Base-by-base conservation (phyloP, 2,113 vertebrate species). In the Microtus ochrogaster region DNA sequence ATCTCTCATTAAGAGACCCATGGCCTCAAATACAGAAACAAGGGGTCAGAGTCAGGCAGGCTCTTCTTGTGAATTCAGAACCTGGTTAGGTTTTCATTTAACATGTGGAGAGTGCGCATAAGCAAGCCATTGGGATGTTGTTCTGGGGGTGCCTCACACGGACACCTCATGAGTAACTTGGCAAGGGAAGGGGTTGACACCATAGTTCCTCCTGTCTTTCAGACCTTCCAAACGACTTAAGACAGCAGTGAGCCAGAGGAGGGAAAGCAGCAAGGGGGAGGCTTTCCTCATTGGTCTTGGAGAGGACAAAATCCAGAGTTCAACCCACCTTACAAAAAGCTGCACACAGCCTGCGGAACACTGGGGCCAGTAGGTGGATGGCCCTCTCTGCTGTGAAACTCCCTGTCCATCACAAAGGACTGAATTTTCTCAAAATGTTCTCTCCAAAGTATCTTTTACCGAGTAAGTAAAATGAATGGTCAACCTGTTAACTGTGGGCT, bases 341-440 rank as follows among this genome's bases (percentile, higher is more conserved):
- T 0, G 22, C 2, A 10, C 0, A 14, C 36, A 10, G 2, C n/a
- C 55, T 2, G 0, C 0, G n/a, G 88, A 49, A 39, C 28, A 10
- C 22, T 2, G 13, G 5, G 0, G 1, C 30, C 0, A 0, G 8
- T 4, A 41, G 21, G 17, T 0, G 22, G 22, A 8, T 2, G 4
- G 63, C 52, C 24, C 19, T 17, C 44, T 41, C 17, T 68, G 65
- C 73, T 78, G 74, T 61, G 68, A 73, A 65, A 22, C 26, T 72
- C 66, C 89, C 63, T n/a, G 44, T 66, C 17, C 10, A 47, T 39
- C 7, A 14, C 26, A 19, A 63, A 58, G 68, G 24, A 30, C 39
- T 63, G 78, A 81, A 26, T 83, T 94, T 92, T 72, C 44, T 96
- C 44, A 49, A 52, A 82, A 68, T 30, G 65, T 86, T n/a, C 58